Percentiles rank a stretch among this genome's conserved stretches.
phyloP scores from a whole-genome alignment of 2,113 vertebrate species.

The Heptranchias perlo region DNA sequence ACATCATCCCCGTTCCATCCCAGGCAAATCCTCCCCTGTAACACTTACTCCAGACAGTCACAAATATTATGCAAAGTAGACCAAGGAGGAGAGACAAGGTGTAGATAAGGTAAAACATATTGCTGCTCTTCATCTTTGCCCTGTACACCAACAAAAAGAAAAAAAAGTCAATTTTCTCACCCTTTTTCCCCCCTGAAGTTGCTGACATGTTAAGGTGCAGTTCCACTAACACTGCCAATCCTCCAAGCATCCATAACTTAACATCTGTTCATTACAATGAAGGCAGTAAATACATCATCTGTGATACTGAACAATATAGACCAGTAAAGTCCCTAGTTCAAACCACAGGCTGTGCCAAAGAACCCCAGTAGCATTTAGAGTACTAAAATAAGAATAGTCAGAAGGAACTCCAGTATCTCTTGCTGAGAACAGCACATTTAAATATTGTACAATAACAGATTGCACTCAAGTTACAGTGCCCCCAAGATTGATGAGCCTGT shows the following conservation, averaged over 20 bases:
- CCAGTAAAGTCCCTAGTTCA: too few relatives aligned
- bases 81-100: slow-evolving; percentile 62
- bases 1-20: slow-evolving; percentile 61
- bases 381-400: too few relatives aligned
- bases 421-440: too few relatives aligned
- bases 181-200: background rate
- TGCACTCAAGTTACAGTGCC: too few relatives aligned
- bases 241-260: background rate
- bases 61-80: slow-evolving; percentile 62
- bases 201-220: background rate
- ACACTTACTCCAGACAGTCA: slow-evolving; percentile 61
- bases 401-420: too few relatives aligned
- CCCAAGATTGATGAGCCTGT: too few relatives aligned
- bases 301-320: too few relatives aligned
- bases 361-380: too few relatives aligned
- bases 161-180: background rate
- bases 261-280: background rate
- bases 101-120: slow-evolving; percentile 59
- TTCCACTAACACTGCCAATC: background rate
- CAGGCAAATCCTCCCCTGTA: slow-evolving; percentile 76
- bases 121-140: slow-evolving; percentile 53
- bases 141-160: background rate
- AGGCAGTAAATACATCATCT: too few relatives aligned
- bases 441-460: too few relatives aligned
- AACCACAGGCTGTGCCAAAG: too few relatives aligned